phyloP scores from a whole-genome alignment of 2,113 vertebrate species.

The Melanotaenia duboulayi region DNA sequence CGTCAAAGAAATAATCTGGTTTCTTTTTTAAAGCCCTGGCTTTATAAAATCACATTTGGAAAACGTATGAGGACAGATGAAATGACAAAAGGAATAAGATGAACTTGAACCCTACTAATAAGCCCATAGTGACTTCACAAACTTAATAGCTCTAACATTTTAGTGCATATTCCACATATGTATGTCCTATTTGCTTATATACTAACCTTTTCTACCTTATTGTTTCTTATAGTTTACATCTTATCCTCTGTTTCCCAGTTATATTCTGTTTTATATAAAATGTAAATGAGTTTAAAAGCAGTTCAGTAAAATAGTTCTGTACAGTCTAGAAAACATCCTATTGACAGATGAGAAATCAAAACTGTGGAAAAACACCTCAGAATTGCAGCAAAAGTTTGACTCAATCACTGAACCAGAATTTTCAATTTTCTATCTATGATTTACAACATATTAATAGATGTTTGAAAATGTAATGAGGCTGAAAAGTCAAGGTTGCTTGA shows the following conservation, averaged over 20 bases:
- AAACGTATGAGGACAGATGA: slow-evolving; percentile 8
- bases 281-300: background rate
- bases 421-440: too few relatives aligned
- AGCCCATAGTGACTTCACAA: slow-evolving; percentile 13
- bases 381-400: background rate
- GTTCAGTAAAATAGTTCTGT: background rate
- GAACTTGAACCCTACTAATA: slow-evolving; percentile 12
- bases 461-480: too few relatives aligned
- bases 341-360: background rate
- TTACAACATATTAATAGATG: too few relatives aligned
- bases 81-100: slow-evolving; percentile 11
- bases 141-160: slow-evolving; percentile 4
- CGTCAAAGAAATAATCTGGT: background rate
- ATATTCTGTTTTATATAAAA: background rate
- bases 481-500: too few relatives aligned
- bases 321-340: background rate
- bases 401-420: background rate
- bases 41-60: slow-evolving; percentile 19
- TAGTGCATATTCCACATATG: background rate
- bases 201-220: background rate
- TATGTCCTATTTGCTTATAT: background rate
- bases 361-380: background rate
- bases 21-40: background rate
- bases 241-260: background rate
- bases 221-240: background rate